Evolutionary conservation across 2,888 invertebrate species (phyloP).

Genomic region (Yponomeuta plumbellus): DNA sequence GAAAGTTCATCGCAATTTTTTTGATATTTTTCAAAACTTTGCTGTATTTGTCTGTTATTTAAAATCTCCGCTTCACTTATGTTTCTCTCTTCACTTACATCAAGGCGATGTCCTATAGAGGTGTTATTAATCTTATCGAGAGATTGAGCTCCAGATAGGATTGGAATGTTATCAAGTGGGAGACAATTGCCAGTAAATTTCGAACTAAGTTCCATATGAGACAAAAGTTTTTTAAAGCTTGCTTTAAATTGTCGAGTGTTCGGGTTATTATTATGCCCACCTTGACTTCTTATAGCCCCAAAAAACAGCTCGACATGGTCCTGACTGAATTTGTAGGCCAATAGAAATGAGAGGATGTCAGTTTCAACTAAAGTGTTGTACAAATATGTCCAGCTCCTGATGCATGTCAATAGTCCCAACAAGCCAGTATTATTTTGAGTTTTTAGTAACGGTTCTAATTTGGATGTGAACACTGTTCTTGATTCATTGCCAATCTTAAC

Average conservation of each 20-base stretch:
- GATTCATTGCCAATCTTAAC: no score
- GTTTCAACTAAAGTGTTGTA: conserved; percentile 15
- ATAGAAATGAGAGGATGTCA: neutral
- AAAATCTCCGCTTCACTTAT: no score
- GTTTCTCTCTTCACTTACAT: neutral
- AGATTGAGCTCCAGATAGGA: neutral
- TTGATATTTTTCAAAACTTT: no score
- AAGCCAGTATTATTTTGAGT: no score
- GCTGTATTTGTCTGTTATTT: no score
- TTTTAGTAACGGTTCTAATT: no score
- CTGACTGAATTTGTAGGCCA: conserved; percentile 21
- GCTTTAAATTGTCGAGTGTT: conserved; percentile 24
- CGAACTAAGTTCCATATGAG: conserved; percentile 23
- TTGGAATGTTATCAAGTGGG: conserved; percentile 22
- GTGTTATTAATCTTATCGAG: neutral
- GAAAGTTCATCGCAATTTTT: no score
- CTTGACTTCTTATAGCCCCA: conserved; percentile 22
- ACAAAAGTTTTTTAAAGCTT: conserved; percentile 23
- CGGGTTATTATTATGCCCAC: conserved; percentile 23
- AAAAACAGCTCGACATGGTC: conserved; percentile 24
- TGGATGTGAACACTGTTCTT: no score
- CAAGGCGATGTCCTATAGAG: neutral
- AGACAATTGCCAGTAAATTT: conserved; percentile 22
- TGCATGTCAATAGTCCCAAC: conserved; percentile 14
- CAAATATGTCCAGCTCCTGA: conserved; percentile 12